Base-by-base conservation (phyloP, 2,113 vertebrate genomes). In the Solea senegalensis region DNA sequence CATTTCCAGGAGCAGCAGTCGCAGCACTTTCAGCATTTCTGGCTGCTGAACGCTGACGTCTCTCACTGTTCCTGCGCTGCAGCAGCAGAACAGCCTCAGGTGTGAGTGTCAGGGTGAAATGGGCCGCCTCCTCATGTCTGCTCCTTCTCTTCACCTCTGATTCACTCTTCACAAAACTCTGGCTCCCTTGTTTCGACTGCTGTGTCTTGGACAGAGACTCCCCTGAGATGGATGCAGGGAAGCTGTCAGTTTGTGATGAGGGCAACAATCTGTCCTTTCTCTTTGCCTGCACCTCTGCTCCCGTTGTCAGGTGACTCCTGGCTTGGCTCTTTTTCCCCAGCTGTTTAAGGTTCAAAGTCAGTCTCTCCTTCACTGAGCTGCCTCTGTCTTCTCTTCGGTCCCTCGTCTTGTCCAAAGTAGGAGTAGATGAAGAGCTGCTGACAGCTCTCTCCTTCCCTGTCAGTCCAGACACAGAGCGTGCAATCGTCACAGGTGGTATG, bases 61-160 rank as follows among this genome's bases (percentile, higher is more conserved):
- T 89, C 88, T 94, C 94, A 21, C 83, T 82, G 88, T 82, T 93
- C 63, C 94, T 93, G 65, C 93, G 82, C 90, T 93, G 95, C 44
- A 95, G 75, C 54, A 94, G 76, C 21, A 92, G 90, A 8, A 93
- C 74, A 5, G 95, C 95, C 83, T 96, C 95, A 0, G 95, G 94
- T 0, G 94, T 87, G n/a, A 95, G 90, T 51, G 90, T 93, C 56
- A 95, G 88, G 1, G 94, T 92, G 85, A 94, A 93, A 49, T 72
- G 86, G 58, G 51, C 39, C 46, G 83, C 87, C 10, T 81, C 81
- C 27, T 69, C 69, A 6, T 13, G 51, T 15, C 65, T 51, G 8
- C 46, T 14, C 65, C 72, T 76, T 6, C 8, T 63, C 66, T 64
- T 86, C 57, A n/a, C 57, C 67, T 57, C 67, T 0, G 69, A 26